Base-by-base conservation (phyloP, 2,888 invertebrate species). In the Penaeus monodon region DNA sequence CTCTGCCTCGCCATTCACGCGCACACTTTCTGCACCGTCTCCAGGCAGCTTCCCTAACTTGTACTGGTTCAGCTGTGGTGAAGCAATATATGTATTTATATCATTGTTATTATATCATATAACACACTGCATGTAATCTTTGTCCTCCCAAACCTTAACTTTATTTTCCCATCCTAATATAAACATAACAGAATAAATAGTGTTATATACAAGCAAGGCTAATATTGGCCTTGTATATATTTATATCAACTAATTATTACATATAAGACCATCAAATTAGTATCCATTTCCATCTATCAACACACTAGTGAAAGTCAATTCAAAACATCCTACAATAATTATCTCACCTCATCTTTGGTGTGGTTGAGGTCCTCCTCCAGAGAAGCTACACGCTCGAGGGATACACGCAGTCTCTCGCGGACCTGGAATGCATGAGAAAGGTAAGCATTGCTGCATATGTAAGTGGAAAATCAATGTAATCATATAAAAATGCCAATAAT, bases 301-400 rank as follows among this genome's bases (percentile, higher is more conserved):
- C 14, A 14, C 49, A 49, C 14, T 10, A 49, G 14, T 49, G 12
- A 49, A 49, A 49, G 2, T 49, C 49, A 49, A 49, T 49, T 14
- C 49, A 12, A 49, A 49, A 49, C 49, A 49, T 6, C 49, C 14
- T 29, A 57, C 24, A 73, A 7, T 12, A 22, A 83, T 17, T 64
- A 44, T 66, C 88, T 94, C 93, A 98, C 97, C 95, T 99, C 99
- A 93, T 98, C 98, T 95, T 97, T 98, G 95, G 97, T 97, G 93
- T 96, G 94, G 91, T 96, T 95, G 93, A 99, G 94, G 94, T 99
- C 99, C 93, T 99, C 98, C 94, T 99, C 99, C 93, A 99, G 94
- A 90, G 96, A 95, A 90, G 97, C 96, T 92, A 98, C 98, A 92
- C 97, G 95, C 93, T 99, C 99, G 93, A 99, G 95, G 91, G 99